Evolutionary conservation across 2,113 vertebrate species (phyloP).

Genomic region (Rhea americana): DNA sequence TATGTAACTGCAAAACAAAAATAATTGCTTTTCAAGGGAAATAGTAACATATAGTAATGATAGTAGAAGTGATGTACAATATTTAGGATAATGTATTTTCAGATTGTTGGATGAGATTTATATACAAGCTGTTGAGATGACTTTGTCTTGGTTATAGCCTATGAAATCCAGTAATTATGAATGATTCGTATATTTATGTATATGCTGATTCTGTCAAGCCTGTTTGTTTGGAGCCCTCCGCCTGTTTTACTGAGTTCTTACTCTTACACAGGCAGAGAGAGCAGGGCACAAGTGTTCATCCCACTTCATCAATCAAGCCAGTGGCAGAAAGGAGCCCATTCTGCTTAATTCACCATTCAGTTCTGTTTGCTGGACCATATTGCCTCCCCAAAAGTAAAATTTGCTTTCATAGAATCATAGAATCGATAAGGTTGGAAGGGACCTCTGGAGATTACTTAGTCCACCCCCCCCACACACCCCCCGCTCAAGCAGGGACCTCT

Average conservation of each 20-base stretch:
- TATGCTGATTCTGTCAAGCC: rapidly evolving
- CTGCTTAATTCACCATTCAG: neutral
- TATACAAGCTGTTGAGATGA: neutral
- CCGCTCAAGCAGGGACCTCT: too few relatives aligned
- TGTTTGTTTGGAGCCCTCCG: neutral
- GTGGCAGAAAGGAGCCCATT: neutral
- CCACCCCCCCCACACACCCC: too few relatives aligned
- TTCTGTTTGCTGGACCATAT: neutral
- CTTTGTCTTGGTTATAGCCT: neutral
- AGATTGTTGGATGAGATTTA: neutral
- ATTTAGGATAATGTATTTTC: neutral
- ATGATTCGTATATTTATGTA: neutral
- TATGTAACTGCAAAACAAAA: neutral
- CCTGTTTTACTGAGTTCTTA: neutral
- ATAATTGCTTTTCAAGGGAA: neutral
- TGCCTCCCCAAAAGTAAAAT: neutral
- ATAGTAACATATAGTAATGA: neutral
- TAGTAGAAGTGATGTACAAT: neutral
- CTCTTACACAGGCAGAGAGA: rapidly evolving
- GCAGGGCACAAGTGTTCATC: neutral
- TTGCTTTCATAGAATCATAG: neutral
- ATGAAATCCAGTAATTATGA: neutral
- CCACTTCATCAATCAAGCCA: neutral
- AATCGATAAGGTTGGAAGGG: too few relatives aligned
- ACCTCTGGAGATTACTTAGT: too few relatives aligned